Evolutionary conservation across 2,113 vertebrate genomes (phyloP), one percentile per base, ranked within the genome.

Genomic region (Lonchura striata): DNA sequence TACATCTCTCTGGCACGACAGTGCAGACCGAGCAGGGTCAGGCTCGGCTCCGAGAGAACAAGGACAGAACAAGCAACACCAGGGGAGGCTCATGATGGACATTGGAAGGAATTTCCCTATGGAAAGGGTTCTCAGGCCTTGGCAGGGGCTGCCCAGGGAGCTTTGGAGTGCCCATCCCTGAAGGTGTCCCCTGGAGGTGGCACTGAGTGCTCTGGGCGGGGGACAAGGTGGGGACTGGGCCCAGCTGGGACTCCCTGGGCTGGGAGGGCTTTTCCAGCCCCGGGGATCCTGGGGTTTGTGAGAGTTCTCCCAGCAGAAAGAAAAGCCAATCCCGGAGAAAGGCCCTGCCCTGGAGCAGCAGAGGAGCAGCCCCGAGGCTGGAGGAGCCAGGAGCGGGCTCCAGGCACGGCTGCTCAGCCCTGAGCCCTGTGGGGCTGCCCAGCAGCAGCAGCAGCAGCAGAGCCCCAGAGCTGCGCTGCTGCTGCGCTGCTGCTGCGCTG

Each of bases 201-300:
- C 68, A 74, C 52, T 74, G 12, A 81, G 52, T 1, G 46, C 46
- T 33, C 83, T 69, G 83, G 33, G 46, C 63, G 69, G 47, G 42
- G 21, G 4, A 74, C 60, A 59, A 25, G 77, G 69, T 66, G 60
- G 37, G 3, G 8, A 42, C 6, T 0, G 4, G 37, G 22, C 44
- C 52, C 37, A 52, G 52, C 19, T 28, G 2, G 53, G 6, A 9
- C 53, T 75, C 0, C 0, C 0, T 18, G 69, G 1, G 0, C 2
- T 60, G 2, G 39, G 3, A 68, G n/a, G 5, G 6, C 3, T 89
- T 31, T 76, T n/a, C n/a, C n/a, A n/a, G n/a, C n/a, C n/a, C n/a
- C n/a, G n/a, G n/a, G n/a, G n/a, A n/a, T n/a, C n/a, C n/a, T n/a
- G n/a, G n/a, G n/a, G n/a, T n/a, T n/a, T n/a, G n/a, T n/a, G n/a